Evolutionary conservation across 2,113 vertebrate species (phyloP).

Genomic region (Cnemophilus loriae): DNA sequence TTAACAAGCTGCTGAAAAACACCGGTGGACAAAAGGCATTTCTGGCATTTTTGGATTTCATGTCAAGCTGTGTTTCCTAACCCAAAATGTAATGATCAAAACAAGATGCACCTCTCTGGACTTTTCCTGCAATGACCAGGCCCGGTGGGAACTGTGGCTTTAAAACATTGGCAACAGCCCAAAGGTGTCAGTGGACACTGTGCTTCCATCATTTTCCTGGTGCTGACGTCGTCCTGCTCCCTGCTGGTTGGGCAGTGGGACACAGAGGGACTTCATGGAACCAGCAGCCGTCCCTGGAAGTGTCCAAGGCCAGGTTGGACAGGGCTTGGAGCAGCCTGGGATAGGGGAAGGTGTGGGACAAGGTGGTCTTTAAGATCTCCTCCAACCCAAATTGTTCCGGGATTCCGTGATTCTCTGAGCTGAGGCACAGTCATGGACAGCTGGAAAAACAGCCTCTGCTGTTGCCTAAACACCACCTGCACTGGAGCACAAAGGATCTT

Average conservation of each 20-base stretch:
- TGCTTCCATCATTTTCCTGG: background rate
- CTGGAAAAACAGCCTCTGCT: slow-evolving; percentile 45
- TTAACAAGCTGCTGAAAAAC: slow-evolving; percentile 17
- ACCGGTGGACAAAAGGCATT: background rate
- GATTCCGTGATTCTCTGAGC: background rate
- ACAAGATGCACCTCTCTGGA: background rate
- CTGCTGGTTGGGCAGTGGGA: background rate
- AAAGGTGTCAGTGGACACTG: background rate
- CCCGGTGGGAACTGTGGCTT: background rate
- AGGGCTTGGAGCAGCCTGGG: background rate
- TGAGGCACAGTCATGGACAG: background rate
- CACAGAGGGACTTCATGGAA: background rate
- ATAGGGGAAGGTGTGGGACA: background rate
- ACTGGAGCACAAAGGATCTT: background rate
- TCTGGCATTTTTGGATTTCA: background rate
- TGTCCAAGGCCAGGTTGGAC: background rate
- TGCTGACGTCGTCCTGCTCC: background rate
- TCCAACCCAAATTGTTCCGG: background rate
- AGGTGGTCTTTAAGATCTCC: background rate
- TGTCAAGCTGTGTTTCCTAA: background rate
- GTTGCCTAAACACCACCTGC: slow-evolving; percentile 25
- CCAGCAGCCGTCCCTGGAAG: background rate
- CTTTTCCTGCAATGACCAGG: background rate
- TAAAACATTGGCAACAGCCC: background rate
- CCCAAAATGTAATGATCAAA: background rate